A percentile compares a stretch with the other conserved stretches of the same genome.
Evolutionary conservation across 2,888 invertebrate genomes (phyloP).

Genomic region (Hirudinaria manillensis): DNA sequence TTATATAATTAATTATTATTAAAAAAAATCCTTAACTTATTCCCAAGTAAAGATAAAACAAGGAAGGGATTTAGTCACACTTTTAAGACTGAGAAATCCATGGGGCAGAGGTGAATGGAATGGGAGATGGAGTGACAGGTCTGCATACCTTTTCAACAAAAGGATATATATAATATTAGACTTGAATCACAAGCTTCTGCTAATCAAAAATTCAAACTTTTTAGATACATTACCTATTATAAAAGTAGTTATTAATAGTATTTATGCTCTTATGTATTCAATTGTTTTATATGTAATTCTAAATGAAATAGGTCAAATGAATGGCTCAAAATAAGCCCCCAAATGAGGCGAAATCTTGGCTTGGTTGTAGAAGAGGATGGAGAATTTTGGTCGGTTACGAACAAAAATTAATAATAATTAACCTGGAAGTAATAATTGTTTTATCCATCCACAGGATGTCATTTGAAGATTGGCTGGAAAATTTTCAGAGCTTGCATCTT

Average conservation of each 20-base stretch:
- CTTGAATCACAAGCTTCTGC: too few species aligned
- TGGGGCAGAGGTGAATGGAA: conserved; percentile 52
- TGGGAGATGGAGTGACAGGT: conserved; percentile 50
- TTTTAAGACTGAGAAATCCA: conserved; percentile 50
- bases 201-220: too few species aligned
- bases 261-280: not conserved
- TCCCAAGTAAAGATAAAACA: too few species aligned
- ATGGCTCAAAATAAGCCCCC: conserved; percentile 80
- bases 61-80: conserved; percentile 7
- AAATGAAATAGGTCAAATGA: conserved; percentile 64
- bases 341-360: conserved; percentile 78
- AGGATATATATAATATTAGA: too few species aligned
- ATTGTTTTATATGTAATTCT: not conserved
- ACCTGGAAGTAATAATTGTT: not conserved
- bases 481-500: conserved; percentile 47
- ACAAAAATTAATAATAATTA: not conserved
- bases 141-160: not conserved
- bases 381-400: conserved; percentile 73
- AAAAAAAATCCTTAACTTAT: too few species aligned
- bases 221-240: too few species aligned
- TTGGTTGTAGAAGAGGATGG: conserved; percentile 85
- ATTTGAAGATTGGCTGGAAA: conserved; percentile 74
- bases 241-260: not conserved
- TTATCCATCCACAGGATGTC: conserved; percentile 60
- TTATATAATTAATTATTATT: too few species aligned